Base-by-base conservation (phyloP, 2,888 invertebrate genomes). In the Caenorhabditis afra region DNA sequence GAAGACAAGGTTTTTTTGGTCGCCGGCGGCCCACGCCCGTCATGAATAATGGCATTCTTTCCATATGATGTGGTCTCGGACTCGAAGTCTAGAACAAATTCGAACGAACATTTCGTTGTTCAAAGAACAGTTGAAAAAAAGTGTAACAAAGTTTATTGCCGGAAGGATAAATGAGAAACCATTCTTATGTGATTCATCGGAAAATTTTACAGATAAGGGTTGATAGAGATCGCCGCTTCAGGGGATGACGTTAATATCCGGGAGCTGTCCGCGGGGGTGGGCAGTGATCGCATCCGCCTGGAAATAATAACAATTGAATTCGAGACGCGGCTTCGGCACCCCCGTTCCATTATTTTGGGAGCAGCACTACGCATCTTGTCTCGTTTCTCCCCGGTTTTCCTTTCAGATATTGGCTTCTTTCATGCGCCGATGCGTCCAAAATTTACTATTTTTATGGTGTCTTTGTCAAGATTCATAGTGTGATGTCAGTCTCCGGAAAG, bases 271-370 rank as follows among this genome's bases (percentile, higher is more conserved):
- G 64, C 53, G 84, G 85, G 45, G 83, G 83, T 35, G 85, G 84
- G 77, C 85, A 86, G 73, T 86, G 85, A 65, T 85, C 83, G 81
- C 85, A 85, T 47, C 80, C 71, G 52, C 78, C 85, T 68, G 73
- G 39, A 79, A 75, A 68, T 44, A 44, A 67, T 47, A 57, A 66
- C 50, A 78, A 50, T 71, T 65, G 57, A 47, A 23, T 52, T 45
- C 18, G 37, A 50, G 14, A 39, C 52, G 41, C 18, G 29, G 23
- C 35, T 47, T 39, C 7, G n/a, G n/a, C n/a, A 3, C 29, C 29
- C 29, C 29, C 29, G 29, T 29, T 29, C 29, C 3, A 29, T 29
- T 29, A 29, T 29, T 29, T 29, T 29, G 29, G 29, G 29, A 29
- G 29, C 29, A 29, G 29, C 29, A 29, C 29, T 29, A 29, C 29